Base-by-base conservation (phyloP, 2,888 invertebrate species). In the Nemurella pictetii region DNA sequence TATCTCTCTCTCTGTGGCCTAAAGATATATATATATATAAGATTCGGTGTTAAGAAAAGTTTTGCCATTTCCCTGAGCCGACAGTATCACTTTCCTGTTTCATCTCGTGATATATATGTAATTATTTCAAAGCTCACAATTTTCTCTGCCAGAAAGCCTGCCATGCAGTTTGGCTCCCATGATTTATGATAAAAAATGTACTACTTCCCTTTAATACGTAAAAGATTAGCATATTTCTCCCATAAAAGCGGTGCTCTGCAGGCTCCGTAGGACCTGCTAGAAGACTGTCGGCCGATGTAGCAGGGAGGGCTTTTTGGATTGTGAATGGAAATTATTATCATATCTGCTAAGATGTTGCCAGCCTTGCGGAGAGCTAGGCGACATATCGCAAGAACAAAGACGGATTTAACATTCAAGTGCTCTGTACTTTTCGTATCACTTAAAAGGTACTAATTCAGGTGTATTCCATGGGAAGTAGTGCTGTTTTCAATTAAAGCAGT, bases 161-260 rank as follows among this genome's bases (percentile, higher is more conserved):
- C 15, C 75, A 28, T 75, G 26, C 36, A 55, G 36, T 72, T 35
- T 80, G 80, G 32, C 82, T 85, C 74, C 74, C 35, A 82, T 82
- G 84, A 85, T 85, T 85, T 85, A 85, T 82, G 81, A 75, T 55
- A 82, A 85, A 82, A 85, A 75, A 82, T 85, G 75, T 82, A 81
- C 81, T 74, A 81, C 77, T 80, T 82, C 84, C 81, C 81, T 82
- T 85, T 85, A 81, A 85, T 85, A 82, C 84, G 73, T 32, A 73
- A 30, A 74, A 27, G 82, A 85, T 85, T 85, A 82, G 75, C 84
- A 85, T 85, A 85, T 82, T 85, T 85, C 74, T 35, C 81, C 84
- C 84, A 85, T 85, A 85, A 85, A 85, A 35, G 36, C 82, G 82
- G 29, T 27, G 75, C 75, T 75, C 27, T 27, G 26, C 75, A 7